A percentile compares a stretch with the other conserved stretches of the same genome.
phyloP scores from a whole-genome alignment of 2,888 invertebrate genomes.

The Patella depressa region DNA sequence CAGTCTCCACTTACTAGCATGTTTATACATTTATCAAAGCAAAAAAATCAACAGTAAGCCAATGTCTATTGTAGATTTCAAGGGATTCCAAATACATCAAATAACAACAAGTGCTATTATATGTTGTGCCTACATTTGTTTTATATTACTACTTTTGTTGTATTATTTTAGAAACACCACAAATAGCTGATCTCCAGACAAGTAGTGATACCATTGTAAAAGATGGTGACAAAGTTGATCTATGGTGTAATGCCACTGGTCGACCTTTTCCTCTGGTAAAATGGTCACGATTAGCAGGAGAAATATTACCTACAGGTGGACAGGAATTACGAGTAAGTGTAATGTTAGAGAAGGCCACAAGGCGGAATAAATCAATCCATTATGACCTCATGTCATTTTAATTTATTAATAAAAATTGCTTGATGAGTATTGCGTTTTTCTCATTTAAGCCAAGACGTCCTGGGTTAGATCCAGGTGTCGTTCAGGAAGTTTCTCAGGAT shows the following conservation, averaged over 20 bases:
- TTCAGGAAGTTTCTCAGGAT: too few species aligned
- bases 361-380: neutral
- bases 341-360: neutral
- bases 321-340: conserved; percentile 49
- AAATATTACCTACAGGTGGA: conserved; percentile 58
- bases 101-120: neutral
- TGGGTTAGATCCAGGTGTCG: too few species aligned
- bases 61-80: too few species aligned
- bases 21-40: too few species aligned
- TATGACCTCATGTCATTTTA: too few species aligned
- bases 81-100: too few species aligned
- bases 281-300: conserved; percentile 61
- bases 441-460: too few species aligned
- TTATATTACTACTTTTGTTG: conserved; percentile 7
- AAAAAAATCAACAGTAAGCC: too few species aligned
- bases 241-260: conserved; percentile 59
- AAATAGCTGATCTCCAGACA: conserved; percentile 58
- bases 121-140: neutral
- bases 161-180: conserved; percentile 48
- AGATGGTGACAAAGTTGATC: conserved; percentile 49
- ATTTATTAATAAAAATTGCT: too few species aligned
- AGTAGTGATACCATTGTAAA: conserved; percentile 58
- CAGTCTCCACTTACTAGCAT: too few species aligned
- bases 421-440: too few species aligned
- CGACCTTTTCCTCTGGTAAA: conserved; percentile 54